These are phyloP conservation scores for Sarcophaga carnaria DNA, from an alignment of 2,888 invertebrate genomes.

Conservation along the genomic window DNA sequence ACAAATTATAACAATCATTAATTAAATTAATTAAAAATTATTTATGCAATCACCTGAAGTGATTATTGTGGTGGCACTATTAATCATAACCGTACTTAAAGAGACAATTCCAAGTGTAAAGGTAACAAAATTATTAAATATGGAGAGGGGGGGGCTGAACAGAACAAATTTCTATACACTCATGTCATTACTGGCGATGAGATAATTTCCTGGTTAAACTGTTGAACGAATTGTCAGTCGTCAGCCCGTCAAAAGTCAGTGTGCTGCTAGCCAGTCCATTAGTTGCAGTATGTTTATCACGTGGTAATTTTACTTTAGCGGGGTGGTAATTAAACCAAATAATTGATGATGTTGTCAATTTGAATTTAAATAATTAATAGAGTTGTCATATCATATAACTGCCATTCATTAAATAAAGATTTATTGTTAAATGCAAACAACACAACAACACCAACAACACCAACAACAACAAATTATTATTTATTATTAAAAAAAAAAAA, in stretches of 20 bases:
- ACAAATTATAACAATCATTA: slow-evolving; percentile 4
- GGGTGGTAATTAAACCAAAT: slow-evolving; percentile 50
- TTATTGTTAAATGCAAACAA: slow-evolving; percentile 48
- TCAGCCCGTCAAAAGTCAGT: not conserved
- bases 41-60: not conserved
- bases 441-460: slow-evolving; percentile 27
- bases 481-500: not conserved
- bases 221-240: not conserved
- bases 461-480: not conserved
- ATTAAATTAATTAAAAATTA: slow-evolving; percentile 22
- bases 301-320: not conserved
- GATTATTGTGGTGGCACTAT: no score
- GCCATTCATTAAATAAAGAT: slow-evolving; percentile 52
- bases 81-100: not conserved
- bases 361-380: slow-evolving; percentile 66
- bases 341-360: slow-evolving; percentile 66
- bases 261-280: not conserved
- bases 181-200: slow-evolving; percentile 25
- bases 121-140: not conserved
- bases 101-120: not conserved
- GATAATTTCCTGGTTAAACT: slow-evolving; percentile 43
- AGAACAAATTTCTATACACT: not conserved
- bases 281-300: not conserved
- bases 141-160: not conserved
- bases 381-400: slow-evolving; percentile 61